These are phyloP conservation scores for Hypomecis punctinalis DNA, from an alignment of 2,888 invertebrate species.

Conservation along the genomic window DNA sequence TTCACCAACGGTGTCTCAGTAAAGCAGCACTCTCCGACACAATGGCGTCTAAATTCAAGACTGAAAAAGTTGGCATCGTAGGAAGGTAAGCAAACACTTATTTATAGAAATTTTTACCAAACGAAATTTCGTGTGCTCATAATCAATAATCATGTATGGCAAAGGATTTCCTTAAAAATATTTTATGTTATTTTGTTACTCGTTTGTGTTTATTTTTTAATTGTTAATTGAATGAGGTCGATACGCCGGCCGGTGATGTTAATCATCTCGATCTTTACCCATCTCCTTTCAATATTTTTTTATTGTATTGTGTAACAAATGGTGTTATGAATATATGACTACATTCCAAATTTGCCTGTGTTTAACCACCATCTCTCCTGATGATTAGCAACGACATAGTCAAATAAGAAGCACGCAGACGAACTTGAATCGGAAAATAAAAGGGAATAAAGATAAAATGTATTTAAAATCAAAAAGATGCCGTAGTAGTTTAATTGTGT, in stretches of 20 bases:
- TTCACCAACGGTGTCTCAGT: constrained; percentile 51
- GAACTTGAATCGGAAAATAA: too few relatives aligned
- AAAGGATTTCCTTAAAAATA: too few relatives aligned
- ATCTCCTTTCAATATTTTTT: not conserved
- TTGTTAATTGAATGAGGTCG: not conserved
- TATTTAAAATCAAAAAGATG: too few relatives aligned
- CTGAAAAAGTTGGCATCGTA: constrained; percentile 90
- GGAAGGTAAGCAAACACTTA: constrained; percentile 86
- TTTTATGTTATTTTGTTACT: not conserved
- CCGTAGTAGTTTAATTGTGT: too few relatives aligned
- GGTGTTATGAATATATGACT: too few relatives aligned
- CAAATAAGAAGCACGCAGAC: too few relatives aligned
- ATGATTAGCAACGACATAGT: too few relatives aligned
- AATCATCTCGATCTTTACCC: constrained; percentile 1
- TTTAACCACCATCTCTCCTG: too few relatives aligned
- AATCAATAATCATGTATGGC: not conserved
- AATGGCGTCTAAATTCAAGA: constrained; percentile 76
- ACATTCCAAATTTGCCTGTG: too few relatives aligned
- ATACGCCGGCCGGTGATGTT: not conserved
- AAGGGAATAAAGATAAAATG: too few relatives aligned
- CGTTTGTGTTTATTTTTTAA: not conserved
- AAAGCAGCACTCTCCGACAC: constrained; percentile 42
- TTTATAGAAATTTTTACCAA: not conserved
- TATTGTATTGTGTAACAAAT: too few relatives aligned
- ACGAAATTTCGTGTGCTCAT: not conserved